A percentile compares a stretch with the other conserved stretches of the same genome.
Evolutionary conservation across 2,113 vertebrate genomes (phyloP).

Genomic region (Ornithorhynchus anatinus): DNA sequence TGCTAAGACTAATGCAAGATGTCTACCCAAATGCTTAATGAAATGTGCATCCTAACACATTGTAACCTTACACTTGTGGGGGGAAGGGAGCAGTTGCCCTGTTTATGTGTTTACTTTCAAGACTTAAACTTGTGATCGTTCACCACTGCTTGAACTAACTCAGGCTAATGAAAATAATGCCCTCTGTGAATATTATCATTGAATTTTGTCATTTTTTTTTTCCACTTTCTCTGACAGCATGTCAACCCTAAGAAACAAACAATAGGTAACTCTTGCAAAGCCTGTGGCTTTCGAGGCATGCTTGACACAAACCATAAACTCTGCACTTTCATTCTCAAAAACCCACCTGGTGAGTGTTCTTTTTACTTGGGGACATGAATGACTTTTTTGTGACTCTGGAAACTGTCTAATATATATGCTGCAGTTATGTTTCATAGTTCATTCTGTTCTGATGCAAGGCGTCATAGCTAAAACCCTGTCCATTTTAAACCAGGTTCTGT

Average conservation of each 20-base stretch:
- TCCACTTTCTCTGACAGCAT: conserved; percentile 76
- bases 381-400: background rate
- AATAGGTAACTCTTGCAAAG: conserved; percentile 98
- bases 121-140: no score
- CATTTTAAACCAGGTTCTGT: no score
- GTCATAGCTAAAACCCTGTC: no score
- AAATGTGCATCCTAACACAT: no score
- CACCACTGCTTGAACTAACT: no score
- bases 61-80: no score
- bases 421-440: no score
- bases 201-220: no score
- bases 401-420: background rate
- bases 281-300: conserved; percentile 98
- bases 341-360: conserved; percentile 90
- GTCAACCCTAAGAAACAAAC: conserved; percentile 99
- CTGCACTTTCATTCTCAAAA: conserved; percentile 99
- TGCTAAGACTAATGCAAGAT: no score
- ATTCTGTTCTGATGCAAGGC: no score
- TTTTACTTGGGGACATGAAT: background rate
- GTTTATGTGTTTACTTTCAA: no score
- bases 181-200: background rate
- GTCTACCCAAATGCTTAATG: background rate
- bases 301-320: conserved; percentile 98
- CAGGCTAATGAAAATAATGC: background rate
- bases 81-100: no score